A percentile compares a stretch with the other conserved stretches of the same genome.
phyloP scores from a whole-genome alignment of 2,888 invertebrate species.

The Eurytoma adleriae region DNA sequence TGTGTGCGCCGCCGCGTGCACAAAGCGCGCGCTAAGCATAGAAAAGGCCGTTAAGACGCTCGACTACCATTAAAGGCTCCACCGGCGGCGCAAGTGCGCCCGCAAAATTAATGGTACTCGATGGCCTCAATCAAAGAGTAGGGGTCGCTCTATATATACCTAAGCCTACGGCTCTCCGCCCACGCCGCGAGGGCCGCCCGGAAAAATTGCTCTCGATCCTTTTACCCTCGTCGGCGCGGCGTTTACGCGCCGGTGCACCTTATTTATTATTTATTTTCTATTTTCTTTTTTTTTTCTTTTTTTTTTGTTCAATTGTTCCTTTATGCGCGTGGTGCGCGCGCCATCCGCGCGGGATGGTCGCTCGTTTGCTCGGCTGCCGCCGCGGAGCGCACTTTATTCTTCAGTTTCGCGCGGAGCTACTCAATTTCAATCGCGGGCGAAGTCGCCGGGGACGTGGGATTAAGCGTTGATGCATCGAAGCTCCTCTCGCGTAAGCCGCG shows the following conservation, averaged over 20 bases:
- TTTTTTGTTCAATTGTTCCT: background rate
- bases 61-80: conserved; percentile 34
- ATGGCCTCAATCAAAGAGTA: conserved; percentile 37
- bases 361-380: too few species aligned
- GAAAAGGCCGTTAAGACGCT: conserved; percentile 46
- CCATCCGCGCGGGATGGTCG: too few species aligned
- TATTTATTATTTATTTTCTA: background rate
- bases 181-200: background rate
- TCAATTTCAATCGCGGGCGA: too few species aligned
- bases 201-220: background rate
- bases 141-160: conserved; percentile 3
- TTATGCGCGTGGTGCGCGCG: too few species aligned
- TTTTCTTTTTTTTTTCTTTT: background rate
- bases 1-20: conserved; percentile 8
- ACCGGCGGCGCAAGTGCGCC: too few species aligned
- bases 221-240: too few species aligned
- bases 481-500: too few species aligned
- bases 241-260: too few species aligned
- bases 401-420: background rate
- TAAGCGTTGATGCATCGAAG: too few species aligned
- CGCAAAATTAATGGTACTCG: conserved; percentile 42
- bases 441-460: too few species aligned
- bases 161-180: background rate
- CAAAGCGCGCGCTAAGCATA: conserved; percentile 39
- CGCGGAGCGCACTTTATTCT: background rate